phyloP scores from a whole-genome alignment of 2,888 invertebrate species.

The Eupithecia subumbrata region DNA sequence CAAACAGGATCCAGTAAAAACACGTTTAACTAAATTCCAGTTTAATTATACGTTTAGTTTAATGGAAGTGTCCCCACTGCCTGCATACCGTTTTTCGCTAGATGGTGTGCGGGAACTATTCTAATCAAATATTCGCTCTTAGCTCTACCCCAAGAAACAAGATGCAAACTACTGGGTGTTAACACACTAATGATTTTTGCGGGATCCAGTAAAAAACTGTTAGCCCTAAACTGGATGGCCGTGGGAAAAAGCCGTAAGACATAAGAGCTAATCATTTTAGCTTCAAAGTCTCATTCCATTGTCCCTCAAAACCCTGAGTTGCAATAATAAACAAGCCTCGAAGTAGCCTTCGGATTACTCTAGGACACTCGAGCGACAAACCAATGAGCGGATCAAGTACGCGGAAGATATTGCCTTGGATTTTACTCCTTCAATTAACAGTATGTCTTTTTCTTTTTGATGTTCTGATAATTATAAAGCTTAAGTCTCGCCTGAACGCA shows the following conservation, averaged over 20 bases:
- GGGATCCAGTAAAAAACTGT: too few relatives aligned
- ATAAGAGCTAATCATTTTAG: constrained; percentile 1
- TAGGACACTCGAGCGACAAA: constrained; percentile 25
- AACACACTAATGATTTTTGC: too few relatives aligned
- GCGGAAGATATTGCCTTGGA: constrained; percentile 12
- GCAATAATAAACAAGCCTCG: constrained; percentile 9
- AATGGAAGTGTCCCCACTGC: too few relatives aligned
- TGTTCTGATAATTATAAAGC: not conserved
- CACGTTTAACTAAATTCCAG: too few relatives aligned
- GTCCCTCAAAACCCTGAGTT: not conserved
- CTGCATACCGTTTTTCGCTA: too few relatives aligned
- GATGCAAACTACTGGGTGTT: too few relatives aligned
- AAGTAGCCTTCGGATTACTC: not conserved
- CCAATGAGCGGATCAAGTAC: constrained; percentile 16
- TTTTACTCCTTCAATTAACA: not conserved
- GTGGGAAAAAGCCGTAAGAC: not conserved
- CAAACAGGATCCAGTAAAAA: too few relatives aligned
- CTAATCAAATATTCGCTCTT: too few relatives aligned
- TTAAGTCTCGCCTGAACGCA: not conserved
- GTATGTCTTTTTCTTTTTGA: not conserved
- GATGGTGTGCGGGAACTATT: too few relatives aligned
- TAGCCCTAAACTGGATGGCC: too few relatives aligned
- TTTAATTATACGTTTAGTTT: too few relatives aligned
- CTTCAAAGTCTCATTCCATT: not conserved
- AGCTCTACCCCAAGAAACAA: too few relatives aligned